Conservation (phyloP, 2,888 invertebrate genomes). For the Ptilodon capucinus region DNA sequence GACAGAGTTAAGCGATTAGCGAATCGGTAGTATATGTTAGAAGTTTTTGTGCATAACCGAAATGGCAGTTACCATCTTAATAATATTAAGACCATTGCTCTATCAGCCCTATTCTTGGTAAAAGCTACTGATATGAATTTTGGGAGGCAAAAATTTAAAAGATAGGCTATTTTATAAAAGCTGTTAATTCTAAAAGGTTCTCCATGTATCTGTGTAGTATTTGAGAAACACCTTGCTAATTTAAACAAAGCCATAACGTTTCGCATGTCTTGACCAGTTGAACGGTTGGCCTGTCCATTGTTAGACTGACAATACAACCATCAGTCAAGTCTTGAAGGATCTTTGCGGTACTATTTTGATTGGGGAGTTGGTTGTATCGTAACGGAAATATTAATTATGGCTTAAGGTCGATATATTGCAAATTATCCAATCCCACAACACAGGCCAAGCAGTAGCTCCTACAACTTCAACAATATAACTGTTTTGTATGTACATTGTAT, state of each 20-base stretch:
- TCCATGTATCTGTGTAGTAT: constrained; percentile 31
- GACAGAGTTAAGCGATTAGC: no score
- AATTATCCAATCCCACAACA: no score
- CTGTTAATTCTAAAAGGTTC: constrained; percentile 36
- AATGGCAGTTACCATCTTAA: no score
- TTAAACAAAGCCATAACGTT: constrained; percentile 34
- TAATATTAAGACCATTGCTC: no score
- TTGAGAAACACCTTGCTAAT: constrained; percentile 28
- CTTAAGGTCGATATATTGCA: background rate
- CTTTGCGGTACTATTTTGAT: constrained; percentile 31
- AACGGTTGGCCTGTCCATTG: constrained; percentile 48
- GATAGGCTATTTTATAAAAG: no score
- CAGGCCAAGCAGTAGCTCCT: background rate
- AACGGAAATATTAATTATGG: constrained; percentile 17
- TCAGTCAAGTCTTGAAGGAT: constrained; percentile 44
- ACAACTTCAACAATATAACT: background rate
- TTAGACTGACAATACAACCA: constrained; percentile 52
- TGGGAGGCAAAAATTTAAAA: no score
- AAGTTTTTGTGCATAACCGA: no score
- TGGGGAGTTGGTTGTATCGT: constrained; percentile 28
- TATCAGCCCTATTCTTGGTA: no score
- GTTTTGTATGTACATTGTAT: no score
- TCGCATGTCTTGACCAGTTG: constrained; percentile 28
- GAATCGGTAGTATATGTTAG: no score
- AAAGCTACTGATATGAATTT: no score